Conservation (phyloP, 2,888 invertebrate species). For the Apamea crenata region DNA sequence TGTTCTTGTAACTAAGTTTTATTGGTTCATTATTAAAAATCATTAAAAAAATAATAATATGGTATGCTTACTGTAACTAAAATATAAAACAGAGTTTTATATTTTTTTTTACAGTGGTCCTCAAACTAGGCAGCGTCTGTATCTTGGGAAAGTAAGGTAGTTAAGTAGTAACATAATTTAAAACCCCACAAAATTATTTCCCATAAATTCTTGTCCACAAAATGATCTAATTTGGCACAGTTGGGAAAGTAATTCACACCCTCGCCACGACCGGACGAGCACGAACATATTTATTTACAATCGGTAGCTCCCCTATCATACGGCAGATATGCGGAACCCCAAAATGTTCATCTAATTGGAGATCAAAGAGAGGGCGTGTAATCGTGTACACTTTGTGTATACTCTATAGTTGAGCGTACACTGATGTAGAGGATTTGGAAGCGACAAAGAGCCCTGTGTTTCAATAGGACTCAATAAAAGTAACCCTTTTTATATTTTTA, state of each 20-base stretch:
- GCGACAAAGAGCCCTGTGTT: constrained; percentile 51
- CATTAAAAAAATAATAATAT: no score
- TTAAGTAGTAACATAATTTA: not conserved
- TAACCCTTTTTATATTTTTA: not conserved
- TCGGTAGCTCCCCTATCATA: constrained; percentile 78
- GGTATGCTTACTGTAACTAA: no score
- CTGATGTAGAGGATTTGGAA: constrained; percentile 70
- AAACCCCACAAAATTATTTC: constrained; percentile 6
- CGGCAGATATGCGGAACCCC: constrained; percentile 84
- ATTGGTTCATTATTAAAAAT: no score
- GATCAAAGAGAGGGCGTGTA: constrained; percentile 89
- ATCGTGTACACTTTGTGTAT: constrained; percentile 83
- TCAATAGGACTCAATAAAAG: not conserved
- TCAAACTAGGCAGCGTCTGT: no score
- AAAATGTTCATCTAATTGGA: constrained; percentile 90
- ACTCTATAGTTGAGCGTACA: constrained; percentile 70
- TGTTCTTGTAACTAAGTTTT: not conserved
- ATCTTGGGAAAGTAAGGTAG: no score
- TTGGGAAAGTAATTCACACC: constrained; percentile 66
- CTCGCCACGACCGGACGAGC: constrained; percentile 68
- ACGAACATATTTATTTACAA: constrained; percentile 81
- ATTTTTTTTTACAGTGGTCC: no score
- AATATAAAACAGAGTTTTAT: no score
- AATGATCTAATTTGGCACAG: constrained; percentile 62
- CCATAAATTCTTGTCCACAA: constrained; percentile 47